A percentile compares a stretch with the other conserved stretches of the same genome.
Evolutionary conservation across 2,888 invertebrate species (phyloP).

Genomic region (Plebejus melissa): DNA sequence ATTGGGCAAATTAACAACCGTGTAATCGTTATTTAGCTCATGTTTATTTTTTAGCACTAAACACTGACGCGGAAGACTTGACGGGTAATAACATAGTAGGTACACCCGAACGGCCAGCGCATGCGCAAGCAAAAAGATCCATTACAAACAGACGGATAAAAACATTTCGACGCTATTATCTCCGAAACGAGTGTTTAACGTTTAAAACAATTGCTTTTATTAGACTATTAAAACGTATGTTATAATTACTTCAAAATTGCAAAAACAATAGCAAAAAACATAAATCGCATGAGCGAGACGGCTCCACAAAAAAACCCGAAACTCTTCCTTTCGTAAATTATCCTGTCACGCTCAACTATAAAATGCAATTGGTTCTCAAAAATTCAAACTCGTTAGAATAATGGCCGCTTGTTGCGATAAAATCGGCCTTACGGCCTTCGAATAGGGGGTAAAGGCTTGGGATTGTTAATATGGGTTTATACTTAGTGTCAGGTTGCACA

Average conservation of each 20-base stretch:
- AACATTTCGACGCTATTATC: constrained; percentile 56
- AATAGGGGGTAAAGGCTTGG: constrained; percentile 35
- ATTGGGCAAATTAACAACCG: constrained; percentile 19
- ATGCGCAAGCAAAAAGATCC: constrained; percentile 42
- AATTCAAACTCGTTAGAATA: constrained; percentile 69
- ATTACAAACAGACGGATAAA: constrained; percentile 43
- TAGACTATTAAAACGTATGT: constrained; percentile 52
- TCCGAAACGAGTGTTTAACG: constrained; percentile 50
- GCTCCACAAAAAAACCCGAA: constrained; percentile 46
- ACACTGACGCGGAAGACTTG: constrained; percentile 35
- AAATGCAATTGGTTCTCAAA: constrained; percentile 74
- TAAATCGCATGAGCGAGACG: constrained; percentile 59
- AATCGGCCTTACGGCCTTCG: constrained; percentile 29
- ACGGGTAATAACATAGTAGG: constrained; percentile 37
- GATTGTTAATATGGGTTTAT: constrained; percentile 36
- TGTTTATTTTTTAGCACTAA: constrained; percentile 18
- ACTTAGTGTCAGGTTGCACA: constrained; percentile 67
- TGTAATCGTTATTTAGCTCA: constrained; percentile 12
- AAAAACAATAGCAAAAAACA: constrained; percentile 56
- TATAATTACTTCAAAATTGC: constrained; percentile 49
- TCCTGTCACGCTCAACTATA: constrained; percentile 77
- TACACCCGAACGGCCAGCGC: constrained; percentile 35
- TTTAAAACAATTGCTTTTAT: constrained; percentile 58
- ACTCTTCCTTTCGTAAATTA: constrained; percentile 73
- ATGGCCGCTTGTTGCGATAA: constrained; percentile 35